These are phyloP conservation scores for Drosophila engyochracea DNA, from an alignment of 2,888 invertebrate species.

Conservation along the genomic window DNA sequence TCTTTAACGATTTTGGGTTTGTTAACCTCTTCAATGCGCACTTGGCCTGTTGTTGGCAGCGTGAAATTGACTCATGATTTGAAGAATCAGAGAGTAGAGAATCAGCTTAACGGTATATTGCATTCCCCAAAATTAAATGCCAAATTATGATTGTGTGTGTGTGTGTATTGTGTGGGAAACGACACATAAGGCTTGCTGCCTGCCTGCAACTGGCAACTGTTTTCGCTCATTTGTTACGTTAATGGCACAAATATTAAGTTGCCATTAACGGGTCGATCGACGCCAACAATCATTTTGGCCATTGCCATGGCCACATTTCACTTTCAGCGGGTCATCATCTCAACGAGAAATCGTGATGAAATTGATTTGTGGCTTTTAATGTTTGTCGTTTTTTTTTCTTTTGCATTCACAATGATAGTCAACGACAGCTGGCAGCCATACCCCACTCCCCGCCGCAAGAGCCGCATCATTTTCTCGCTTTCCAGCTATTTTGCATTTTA, in stretches of 20 bases:
- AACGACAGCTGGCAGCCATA: slow-evolving; percentile 46
- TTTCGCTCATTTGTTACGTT: slow-evolving; percentile 64
- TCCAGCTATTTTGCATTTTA: slow-evolving; percentile 73
- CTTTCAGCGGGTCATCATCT: slow-evolving; percentile 72
- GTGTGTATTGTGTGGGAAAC: slow-evolving; percentile 44
- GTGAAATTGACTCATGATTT: slow-evolving; percentile 50
- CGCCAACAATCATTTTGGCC: slow-evolving; percentile 40
- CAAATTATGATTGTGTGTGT: slow-evolving; percentile 25
- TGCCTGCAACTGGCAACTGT: slow-evolving; percentile 18
- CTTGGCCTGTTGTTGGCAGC: slow-evolving; percentile 46
- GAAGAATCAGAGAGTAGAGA: slow-evolving; percentile 13
- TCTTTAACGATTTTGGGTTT: slow-evolving; percentile 62
- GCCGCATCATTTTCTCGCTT: slow-evolving; percentile 72
- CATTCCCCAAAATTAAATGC: slow-evolving; percentile 46
- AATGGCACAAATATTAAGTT: slow-evolving; percentile 76
- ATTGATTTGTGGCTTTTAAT: slow-evolving; percentile 78
- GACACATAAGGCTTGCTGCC: not conserved
- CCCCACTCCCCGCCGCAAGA: not conserved
- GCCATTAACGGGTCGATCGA: slow-evolving; percentile 63
- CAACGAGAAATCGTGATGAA: slow-evolving; percentile 82
- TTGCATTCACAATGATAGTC: slow-evolving; percentile 59
- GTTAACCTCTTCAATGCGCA: slow-evolving; percentile 61
- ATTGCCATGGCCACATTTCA: slow-evolving; percentile 78
- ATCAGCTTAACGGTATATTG: slow-evolving; percentile 41
- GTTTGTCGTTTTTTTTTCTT: slow-evolving; percentile 40